A percentile compares a stretch with the other conserved stretches of the same genome.
These are phyloP conservation scores for Monochamus saltuarius DNA, from an alignment of 1,140 invertebrate genomes.

Conservation along the genomic window DNA sequence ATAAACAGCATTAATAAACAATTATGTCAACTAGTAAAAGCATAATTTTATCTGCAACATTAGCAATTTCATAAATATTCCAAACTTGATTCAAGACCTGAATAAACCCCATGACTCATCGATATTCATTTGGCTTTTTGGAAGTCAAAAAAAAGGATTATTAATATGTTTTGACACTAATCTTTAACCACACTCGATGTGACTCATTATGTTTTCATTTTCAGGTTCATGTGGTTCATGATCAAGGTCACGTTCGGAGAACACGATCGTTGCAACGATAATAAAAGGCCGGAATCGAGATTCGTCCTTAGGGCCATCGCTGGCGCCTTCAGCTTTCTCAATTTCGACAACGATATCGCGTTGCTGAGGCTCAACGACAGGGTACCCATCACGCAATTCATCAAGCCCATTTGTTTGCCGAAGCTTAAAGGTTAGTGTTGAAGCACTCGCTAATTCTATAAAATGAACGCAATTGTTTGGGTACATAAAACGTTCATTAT, in stretches of 20 bases:
- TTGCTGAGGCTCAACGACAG: slow-evolving; percentile 74
- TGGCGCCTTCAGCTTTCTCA: slow-evolving; percentile 77
- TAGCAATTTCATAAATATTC: too few relatives aligned
- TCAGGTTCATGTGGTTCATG: slow-evolving; percentile 87
- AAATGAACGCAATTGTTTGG: too few relatives aligned
- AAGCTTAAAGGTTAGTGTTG: slow-evolving; percentile 57
- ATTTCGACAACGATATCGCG: slow-evolving; percentile 85
- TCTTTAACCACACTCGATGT: slow-evolving; percentile 5
- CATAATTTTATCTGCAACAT: too few relatives aligned
- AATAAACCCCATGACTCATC: too few relatives aligned
- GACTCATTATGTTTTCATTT: slow-evolving; percentile 47
- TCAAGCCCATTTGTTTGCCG: slow-evolving; percentile 78
- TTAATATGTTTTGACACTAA: too few relatives aligned
- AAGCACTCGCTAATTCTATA: too few relatives aligned
- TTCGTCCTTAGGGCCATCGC: slow-evolving; percentile 72
- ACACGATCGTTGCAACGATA: slow-evolving; percentile 77
- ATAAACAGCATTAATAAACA: too few relatives aligned
- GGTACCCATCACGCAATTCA: slow-evolving; percentile 70
- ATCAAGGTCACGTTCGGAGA: slow-evolving; percentile 84
- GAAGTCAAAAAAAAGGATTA: slow-evolving; percentile 15
- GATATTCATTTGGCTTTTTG: neutral
- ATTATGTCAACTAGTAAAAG: too few relatives aligned
- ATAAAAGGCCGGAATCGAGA: slow-evolving; percentile 66
- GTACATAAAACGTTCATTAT: too few relatives aligned
- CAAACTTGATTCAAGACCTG: too few relatives aligned